A percentile compares a stretch with the other conserved stretches of the same genome.
phyloP scores from a whole-genome alignment of 2,797 vertebrate genomes.

The Carcharodon carcharias region DNA sequence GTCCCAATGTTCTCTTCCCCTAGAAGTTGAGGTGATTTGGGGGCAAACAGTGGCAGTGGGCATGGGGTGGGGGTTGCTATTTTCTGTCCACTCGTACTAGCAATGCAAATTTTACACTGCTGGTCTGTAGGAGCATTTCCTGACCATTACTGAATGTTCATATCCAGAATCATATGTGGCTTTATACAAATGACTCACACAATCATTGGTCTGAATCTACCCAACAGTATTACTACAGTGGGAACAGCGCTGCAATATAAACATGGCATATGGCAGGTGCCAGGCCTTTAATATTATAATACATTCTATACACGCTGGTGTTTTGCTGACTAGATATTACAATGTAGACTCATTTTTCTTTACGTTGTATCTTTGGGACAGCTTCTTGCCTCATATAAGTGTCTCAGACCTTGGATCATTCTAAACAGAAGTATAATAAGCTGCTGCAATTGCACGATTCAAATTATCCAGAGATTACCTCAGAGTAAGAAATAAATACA shows the following conservation, averaged over 20 bases:
- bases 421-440: background rate
- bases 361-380: background rate
- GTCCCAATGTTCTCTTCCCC: background rate
- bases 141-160: background rate
- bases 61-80: background rate
- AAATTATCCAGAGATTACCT: background rate
- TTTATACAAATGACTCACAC: background rate
- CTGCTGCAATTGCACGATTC: background rate
- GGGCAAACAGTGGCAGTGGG: background rate
- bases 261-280: background rate
- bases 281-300: background rate
- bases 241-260: background rate
- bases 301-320: background rate
- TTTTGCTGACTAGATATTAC: background rate
- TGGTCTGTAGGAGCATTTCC: background rate
- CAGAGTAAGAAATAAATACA: background rate
- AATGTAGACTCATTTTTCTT: background rate
- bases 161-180: background rate
- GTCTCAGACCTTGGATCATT: background rate
- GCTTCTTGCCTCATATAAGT: background rate
- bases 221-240: background rate
- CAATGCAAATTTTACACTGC: background rate
- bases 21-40: background rate
- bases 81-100: background rate
- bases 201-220: background rate